These are phyloP conservation scores for Nannoperca australis DNA, from an alignment of 2,797 vertebrate genomes.

Conservation along the genomic window DNA sequence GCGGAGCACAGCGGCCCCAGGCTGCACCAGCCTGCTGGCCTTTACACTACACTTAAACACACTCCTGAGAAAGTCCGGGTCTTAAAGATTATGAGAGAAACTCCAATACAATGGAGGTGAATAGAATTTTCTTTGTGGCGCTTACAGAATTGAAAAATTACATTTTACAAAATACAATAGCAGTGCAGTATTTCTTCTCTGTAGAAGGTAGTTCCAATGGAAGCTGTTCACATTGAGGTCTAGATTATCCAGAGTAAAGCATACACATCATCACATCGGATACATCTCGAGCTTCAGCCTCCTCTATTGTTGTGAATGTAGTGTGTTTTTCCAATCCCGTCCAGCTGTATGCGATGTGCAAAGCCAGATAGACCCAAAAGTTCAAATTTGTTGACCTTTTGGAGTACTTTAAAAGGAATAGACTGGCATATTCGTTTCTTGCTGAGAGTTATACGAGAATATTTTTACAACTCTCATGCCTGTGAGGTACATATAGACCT, in stretches of 20 bases:
- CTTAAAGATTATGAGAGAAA: conserved; percentile 19
- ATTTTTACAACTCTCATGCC: background rate
- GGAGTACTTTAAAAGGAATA: background rate
- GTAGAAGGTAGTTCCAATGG: background rate
- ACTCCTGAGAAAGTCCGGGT: conserved; percentile 18
- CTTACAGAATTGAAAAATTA: background rate
- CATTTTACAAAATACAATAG: background rate
- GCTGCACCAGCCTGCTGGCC: conserved; percentile 48
- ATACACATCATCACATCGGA: background rate
- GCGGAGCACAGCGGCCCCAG: conserved; percentile 20
- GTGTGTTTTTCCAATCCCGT: background rate
- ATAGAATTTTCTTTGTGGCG: background rate
- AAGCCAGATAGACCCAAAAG: background rate
- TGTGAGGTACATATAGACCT: background rate
- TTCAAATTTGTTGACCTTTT: background rate
- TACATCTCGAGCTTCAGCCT: background rate
- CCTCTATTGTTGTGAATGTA: background rate
- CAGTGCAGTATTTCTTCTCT: background rate
- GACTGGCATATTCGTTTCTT: background rate
- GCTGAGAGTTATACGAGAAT: background rate
- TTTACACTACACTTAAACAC: conserved; percentile 46
- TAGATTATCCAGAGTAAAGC: background rate
- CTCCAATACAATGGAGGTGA: background rate
- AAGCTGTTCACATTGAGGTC: background rate
- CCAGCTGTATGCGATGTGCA: background rate